Evolutionary conservation across 2,888 invertebrate species (phyloP).

Genomic region (Drosophila pseudotalamancana): DNA sequence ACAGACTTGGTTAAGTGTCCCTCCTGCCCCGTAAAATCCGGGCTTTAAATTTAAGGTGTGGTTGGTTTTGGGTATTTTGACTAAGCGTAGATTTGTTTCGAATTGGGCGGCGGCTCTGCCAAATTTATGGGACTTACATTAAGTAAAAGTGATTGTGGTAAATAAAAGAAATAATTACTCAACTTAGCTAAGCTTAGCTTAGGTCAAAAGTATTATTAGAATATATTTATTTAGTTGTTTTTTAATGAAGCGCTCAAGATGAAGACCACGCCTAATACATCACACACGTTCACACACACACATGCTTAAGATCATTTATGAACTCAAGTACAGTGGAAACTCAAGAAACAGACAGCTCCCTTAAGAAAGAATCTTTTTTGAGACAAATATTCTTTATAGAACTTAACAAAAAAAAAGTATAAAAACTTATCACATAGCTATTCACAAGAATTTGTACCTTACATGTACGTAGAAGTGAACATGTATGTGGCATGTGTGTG

Average conservation of each 20-base stretch:
- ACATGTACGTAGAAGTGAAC: too few relatives aligned
- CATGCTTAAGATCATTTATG: background rate
- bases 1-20: background rate
- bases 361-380: too few relatives aligned
- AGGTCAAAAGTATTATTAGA: background rate
- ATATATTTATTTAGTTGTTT: slow-evolving; percentile 12
- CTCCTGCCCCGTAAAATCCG: background rate
- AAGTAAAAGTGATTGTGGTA: background rate
- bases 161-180: background rate
- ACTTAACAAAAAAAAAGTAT: too few relatives aligned
- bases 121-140: background rate
- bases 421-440: background rate
- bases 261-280: slow-evolving; percentile 63
- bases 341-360: background rate
- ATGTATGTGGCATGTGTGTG: slow-evolving; percentile 8
- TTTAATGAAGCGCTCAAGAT: slow-evolving; percentile 4
- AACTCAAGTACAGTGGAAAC: background rate
- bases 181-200: background rate
- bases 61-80: slow-evolving; percentile 46
- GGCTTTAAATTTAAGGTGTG: slow-evolving; percentile 64
- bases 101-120: slow-evolving; percentile 43
- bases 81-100: slow-evolving; percentile 48
- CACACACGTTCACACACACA: slow-evolving; percentile 25
- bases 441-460: background rate
- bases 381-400: too few relatives aligned